Evolutionary conservation across 2,888 invertebrate genomes (phyloP).

Genomic region (Ditula angustiorana): DNA sequence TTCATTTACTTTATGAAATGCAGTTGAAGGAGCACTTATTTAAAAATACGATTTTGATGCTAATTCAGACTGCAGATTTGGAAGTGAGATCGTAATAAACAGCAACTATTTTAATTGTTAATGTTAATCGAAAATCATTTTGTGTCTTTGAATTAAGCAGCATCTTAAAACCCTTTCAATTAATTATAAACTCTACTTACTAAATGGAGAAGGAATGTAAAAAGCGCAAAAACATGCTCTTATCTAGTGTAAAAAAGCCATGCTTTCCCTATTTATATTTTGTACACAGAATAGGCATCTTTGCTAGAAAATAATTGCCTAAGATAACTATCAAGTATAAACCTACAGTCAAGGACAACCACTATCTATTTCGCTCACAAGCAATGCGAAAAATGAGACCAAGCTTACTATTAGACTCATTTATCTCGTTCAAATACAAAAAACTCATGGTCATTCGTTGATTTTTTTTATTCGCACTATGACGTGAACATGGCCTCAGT

Average conservation of each 20-base stretch:
- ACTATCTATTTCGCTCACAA: neutral
- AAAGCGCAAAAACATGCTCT: neutral
- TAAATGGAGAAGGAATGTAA: no score
- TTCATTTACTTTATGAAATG: no score
- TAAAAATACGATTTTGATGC: no score
- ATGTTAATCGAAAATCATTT: no score
- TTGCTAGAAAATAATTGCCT: neutral
- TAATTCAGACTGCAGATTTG: no score
- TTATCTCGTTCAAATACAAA: neutral
- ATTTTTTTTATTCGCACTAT: constrained; percentile 21
- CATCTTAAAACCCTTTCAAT: no score
- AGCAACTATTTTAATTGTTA: no score
- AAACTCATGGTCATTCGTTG: constrained; percentile 1
- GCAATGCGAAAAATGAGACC: neutral
- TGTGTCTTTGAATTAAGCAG: no score
- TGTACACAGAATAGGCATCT: neutral
- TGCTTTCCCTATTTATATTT: neutral
- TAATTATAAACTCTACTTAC: no score
- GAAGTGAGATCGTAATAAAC: no score
- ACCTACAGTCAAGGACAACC: neutral
- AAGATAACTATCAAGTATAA: neutral
- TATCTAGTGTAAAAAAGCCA: neutral
- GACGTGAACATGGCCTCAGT: constrained; percentile 19
- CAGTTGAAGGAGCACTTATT: no score
- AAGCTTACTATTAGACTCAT: neutral